These are phyloP conservation scores for Peromyscus californicus DNA, from an alignment of 2,113 vertebrate species.

Conservation along the genomic window DNA sequence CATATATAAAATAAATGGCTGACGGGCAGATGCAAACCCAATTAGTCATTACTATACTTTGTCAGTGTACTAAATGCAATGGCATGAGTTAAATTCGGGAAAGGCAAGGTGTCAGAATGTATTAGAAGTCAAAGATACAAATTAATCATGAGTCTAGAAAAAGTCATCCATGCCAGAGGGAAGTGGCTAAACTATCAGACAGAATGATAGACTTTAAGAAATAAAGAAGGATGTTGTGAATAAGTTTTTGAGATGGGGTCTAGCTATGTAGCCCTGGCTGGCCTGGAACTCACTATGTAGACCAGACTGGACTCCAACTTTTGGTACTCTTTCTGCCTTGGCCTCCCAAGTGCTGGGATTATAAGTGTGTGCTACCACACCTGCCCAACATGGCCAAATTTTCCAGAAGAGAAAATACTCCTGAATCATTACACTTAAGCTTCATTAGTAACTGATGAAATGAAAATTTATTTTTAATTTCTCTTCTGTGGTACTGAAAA, in stretches of 20 bases:
- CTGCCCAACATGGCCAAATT: not conserved
- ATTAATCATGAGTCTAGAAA: not conserved
- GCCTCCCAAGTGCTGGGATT: not conserved
- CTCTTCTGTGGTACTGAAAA: not conserved
- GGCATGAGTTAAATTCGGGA: not conserved
- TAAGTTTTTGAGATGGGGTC: not conserved
- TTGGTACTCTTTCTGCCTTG: not conserved
- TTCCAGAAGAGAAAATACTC: not conserved
- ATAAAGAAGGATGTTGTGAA: not conserved
- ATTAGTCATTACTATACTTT: not conserved
- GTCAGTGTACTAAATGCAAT: not conserved
- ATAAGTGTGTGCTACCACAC: not conserved
- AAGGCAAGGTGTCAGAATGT: not conserved
- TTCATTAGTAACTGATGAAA: not conserved
- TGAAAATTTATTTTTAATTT: not conserved
- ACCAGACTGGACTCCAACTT: not conserved
- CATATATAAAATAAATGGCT: not conserved
- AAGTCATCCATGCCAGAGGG: not conserved
- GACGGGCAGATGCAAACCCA: not conserved
- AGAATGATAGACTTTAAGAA: not conserved
- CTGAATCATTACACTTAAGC: not conserved
- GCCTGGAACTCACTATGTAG: not conserved
- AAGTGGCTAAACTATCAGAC: not conserved
- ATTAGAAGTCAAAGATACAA: not conserved
- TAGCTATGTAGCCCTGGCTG: not conserved